Conservation (phyloP, 2,888 invertebrate species). For the Drosophila putrida region DNA sequence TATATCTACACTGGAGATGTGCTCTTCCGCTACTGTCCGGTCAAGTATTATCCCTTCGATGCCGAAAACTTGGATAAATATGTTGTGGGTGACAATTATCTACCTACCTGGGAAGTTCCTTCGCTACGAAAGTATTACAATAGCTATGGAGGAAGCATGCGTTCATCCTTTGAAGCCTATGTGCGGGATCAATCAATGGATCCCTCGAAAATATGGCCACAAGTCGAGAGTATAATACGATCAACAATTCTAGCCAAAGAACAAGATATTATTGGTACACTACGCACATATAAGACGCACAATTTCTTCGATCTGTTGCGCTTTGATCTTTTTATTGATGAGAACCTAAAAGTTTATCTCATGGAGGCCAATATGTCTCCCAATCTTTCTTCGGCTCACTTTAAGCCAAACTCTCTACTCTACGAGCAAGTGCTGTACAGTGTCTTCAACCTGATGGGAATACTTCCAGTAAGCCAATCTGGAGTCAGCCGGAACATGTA, state of each 20-base stretch:
- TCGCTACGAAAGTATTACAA: constrained; percentile 90
- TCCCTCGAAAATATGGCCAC: constrained; percentile 91
- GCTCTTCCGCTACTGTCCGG: constrained; percentile 95
- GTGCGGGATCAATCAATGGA: constrained; percentile 89
- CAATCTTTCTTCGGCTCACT: constrained; percentile 97
- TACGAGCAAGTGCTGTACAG: constrained; percentile 97
- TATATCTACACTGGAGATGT: constrained; percentile 96
- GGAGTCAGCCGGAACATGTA: constrained; percentile 32
- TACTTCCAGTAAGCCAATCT: constrained; percentile 84
- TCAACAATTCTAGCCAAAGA: constrained; percentile 91
- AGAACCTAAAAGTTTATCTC: constrained; percentile 92
- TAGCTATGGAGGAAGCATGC: constrained; percentile 92
- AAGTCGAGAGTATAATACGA: constrained; percentile 92
- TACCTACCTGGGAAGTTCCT: constrained; percentile 97
- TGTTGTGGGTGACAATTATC: constrained; percentile 96
- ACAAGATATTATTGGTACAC: constrained; percentile 88
- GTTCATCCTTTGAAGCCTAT: constrained; percentile 93
- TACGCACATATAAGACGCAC: constrained; percentile 86
- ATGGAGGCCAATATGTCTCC: constrained; percentile 99
- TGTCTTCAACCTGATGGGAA: constrained; percentile 92
- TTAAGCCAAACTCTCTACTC: constrained; percentile 93
- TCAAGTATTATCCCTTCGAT: constrained; percentile 96
- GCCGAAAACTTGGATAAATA: constrained; percentile 92
- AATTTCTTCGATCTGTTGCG: constrained; percentile 98
- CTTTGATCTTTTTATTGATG: constrained; percentile 96